Conservation (phyloP, 2,888 invertebrate species). For the Meliscaeva auricollis region DNA sequence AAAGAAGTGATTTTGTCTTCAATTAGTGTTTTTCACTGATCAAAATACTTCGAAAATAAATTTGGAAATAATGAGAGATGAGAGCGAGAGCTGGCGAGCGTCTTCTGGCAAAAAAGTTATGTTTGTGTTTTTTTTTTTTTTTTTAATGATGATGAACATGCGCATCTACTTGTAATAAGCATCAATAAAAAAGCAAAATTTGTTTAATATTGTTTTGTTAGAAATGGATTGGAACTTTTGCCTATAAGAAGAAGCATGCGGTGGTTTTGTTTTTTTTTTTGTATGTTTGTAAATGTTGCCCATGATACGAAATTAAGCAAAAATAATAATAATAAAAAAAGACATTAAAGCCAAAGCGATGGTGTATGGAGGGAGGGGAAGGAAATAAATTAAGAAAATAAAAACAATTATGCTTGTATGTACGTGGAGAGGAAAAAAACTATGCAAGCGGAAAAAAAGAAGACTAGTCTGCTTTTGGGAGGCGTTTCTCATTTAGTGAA, state of each 20-base stretch:
- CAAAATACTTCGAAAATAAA: conserved; percentile 57
- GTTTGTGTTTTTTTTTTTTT: conserved; percentile 28
- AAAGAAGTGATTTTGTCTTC: conserved; percentile 70
- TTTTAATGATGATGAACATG: conserved; percentile 50
- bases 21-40: conserved; percentile 81
- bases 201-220: conserved; percentile 1
- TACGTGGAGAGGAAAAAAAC: conserved; percentile 32
- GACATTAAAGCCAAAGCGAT: conserved; percentile 2
- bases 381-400: not conserved
- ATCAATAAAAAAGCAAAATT: conserved; percentile 18
- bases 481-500: conserved; percentile 54
- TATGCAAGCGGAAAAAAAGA: conserved; percentile 56
- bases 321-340: not conserved
- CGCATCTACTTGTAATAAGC: conserved; percentile 38
- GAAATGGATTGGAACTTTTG: not conserved
- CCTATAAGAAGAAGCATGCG: conserved; percentile 30
- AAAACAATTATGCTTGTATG: conserved; percentile 43
- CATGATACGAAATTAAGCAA: conserved; percentile 16
- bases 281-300: not conserved
- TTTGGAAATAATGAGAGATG: conserved; percentile 55
- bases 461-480: conserved; percentile 48
- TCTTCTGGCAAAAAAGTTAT: conserved; percentile 58
- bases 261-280: not conserved
- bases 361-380: conserved; percentile 7
- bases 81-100: conserved; percentile 38